Evolutionary conservation across 1,140 invertebrate genomes (phyloP).

Genomic region (Drosophila truncata): DNA sequence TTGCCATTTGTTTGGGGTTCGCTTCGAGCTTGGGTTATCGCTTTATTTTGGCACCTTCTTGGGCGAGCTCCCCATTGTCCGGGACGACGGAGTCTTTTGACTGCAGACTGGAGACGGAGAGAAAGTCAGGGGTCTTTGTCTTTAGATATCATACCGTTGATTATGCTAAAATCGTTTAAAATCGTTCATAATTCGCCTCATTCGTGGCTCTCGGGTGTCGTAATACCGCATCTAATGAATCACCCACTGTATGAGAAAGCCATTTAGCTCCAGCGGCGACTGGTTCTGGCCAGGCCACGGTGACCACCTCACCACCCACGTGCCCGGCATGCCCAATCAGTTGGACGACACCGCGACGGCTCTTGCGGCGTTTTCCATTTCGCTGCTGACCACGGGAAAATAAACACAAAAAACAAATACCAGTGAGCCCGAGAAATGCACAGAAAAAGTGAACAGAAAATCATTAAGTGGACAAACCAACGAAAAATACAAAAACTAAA

Average conservation of each 20-base stretch:
- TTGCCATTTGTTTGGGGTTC: conserved; percentile 41
- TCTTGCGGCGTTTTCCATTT: conserved; percentile 71
- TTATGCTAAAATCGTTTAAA: conserved; percentile 78
- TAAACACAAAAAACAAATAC: conserved; percentile 42
- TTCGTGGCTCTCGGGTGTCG: conserved; percentile 43
- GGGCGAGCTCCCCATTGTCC: conserved; percentile 48
- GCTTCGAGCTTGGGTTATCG: conserved; percentile 24
- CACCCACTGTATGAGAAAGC: conserved; percentile 37
- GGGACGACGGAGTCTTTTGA: not conserved
- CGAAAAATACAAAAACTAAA: conserved; percentile 22
- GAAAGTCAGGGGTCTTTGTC: conserved; percentile 64
- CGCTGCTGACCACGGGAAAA: conserved; percentile 62
- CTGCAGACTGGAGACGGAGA: conserved; percentile 27
- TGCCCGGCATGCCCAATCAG: conserved; percentile 58
- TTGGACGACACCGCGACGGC: conserved; percentile 17
- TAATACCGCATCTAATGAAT: conserved; percentile 64
- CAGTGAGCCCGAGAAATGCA: conserved; percentile 35
- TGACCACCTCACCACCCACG: conserved; percentile 56
- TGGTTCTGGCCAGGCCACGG: conserved; percentile 55
- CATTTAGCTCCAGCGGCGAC: conserved; percentile 15
- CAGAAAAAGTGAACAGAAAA: conserved; percentile 71
- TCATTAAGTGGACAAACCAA: conserved; percentile 38
- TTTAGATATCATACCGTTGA: conserved; percentile 53
- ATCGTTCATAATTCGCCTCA: conserved; percentile 60
- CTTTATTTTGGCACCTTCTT: conserved; percentile 72